Evolutionary conservation across 2,888 invertebrate genomes (phyloP), one percentile per base, ranked within the genome.

Genomic region (Drosophila vallismaia): DNA sequence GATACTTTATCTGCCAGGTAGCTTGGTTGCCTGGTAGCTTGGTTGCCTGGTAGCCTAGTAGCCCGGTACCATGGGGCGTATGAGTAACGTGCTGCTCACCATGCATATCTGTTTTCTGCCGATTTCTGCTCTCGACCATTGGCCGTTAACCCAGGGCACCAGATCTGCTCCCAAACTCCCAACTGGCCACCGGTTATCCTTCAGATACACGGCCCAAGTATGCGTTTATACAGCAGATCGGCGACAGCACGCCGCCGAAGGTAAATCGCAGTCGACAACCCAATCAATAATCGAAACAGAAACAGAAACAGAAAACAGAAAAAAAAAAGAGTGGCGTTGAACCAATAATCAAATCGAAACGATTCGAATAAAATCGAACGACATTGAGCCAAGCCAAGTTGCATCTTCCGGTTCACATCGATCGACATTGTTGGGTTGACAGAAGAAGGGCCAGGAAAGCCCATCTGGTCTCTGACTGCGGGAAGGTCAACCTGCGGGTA

Each of bases 31-130:
- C n/a, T n/a, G n/a, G n/a, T n/a, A n/a, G n/a, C n/a, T n/a, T n/a
- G n/a, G n/a, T n/a, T n/a, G n/a, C n/a, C n/a, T n/a, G n/a, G n/a
- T 56, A 19, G 19, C 19, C 14, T 19, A 19, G 19, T 19, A 19
- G 19, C 19, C 19, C 19, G 46, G 80, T 71, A 74, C 77, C 57
- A 71, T 58, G 64, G 45, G 45, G 75, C 80, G 84, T 83, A 86
- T 86, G 77, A 80, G 86, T 86, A 86, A 81, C 83, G 86, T 86
- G 84, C 79, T 79, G 81, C 86, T 77, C 75, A 62, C 86, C 86
- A 86, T 86, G 80, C 80, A 86, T 80, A 64, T 86, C 86, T 86
- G 62, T 40, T 42, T 44, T 29, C 24, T 29, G 36, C 50, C 42
- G 29, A 44, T 24, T 48, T 33, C 33, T 8, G 3, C 12, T n/a